Evolutionary conservation across 2,888 invertebrate genomes (phyloP), one percentile per base, ranked within the genome.

Genomic region (Oasisia sp.): DNA sequence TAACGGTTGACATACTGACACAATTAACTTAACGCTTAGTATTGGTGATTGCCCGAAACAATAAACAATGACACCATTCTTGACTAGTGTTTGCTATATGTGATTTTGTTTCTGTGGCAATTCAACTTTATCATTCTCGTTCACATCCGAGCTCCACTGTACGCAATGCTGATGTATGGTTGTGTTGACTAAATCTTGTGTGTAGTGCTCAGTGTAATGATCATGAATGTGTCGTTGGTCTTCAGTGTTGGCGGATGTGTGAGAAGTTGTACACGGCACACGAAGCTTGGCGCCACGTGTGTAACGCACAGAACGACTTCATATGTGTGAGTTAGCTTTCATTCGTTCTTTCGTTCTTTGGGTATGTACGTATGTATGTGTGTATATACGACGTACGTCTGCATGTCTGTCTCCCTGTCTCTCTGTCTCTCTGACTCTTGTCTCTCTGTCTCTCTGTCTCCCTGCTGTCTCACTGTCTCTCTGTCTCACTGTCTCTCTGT

Each of bases 191-290:
- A 50, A 50, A 50, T 38, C 50, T 50, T 9, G 9, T 74, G 14
- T 19, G 74, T 5, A 74, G 7, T 74, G 14, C 74, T 27, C 5
- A 27, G 27, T 19, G 7, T 74, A 74, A 74, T 27, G 14, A 27
- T 27, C 27, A n/a, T n/a, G 74, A 74, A 27, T 74, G 74, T 27
- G 5, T 74, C 74, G n/a, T 74, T 74, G 2, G 19, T 27, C 0
- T 74, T 74, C 74, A 74, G 74, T 74, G 74, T 74, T 74, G 74
- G 74, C 14, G 27, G n/a, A 74, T 74, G 74, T 74, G 74, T n/a
- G 74, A 74, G 74, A 74, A 74, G 19, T 27, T 74, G 27, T 74
- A 74, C 74, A 74, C 74, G 74, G 27, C 74, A 74, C 74, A 74
- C 27, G 74, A 74, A 7, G 74, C 74, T 27, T 74, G 74, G 74